phyloP scores from a whole-genome alignment of 2,797 vertebrate species.

The Mormyrus hasselquistii region DNA sequence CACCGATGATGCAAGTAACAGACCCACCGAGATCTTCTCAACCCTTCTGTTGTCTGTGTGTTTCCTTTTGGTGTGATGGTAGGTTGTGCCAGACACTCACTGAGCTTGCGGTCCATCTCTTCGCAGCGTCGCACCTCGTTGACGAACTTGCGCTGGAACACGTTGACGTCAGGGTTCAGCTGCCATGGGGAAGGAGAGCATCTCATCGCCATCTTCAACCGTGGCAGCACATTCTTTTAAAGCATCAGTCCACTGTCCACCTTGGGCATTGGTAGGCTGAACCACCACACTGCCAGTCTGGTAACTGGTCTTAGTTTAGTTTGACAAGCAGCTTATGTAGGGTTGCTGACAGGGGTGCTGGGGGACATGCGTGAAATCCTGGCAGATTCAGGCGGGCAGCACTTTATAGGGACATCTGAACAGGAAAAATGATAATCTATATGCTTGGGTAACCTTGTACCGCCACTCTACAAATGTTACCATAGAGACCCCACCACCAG shows the following conservation, averaged over 20 bases:
- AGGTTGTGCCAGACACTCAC: constrained; percentile 60
- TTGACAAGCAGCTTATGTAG: background rate
- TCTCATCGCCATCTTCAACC: background rate
- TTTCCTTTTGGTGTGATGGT: background rate
- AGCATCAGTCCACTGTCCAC: background rate
- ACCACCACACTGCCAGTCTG: background rate
- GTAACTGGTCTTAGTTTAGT: background rate
- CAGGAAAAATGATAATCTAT: background rate
- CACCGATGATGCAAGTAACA: background rate
- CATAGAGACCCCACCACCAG: background rate
- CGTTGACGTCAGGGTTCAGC: constrained; percentile 94
- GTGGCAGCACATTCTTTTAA: background rate
- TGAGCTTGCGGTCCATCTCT: constrained; percentile 95
- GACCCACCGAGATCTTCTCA: background rate
- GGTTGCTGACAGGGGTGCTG: background rate
- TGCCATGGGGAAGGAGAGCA: constrained; percentile 38
- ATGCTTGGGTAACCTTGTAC: background rate
- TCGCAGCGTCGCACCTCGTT: constrained; percentile 95
- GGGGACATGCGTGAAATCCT: background rate
- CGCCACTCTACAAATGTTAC: background rate
- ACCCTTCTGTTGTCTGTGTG: background rate
- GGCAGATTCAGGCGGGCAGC: background rate
- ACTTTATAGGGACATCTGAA: background rate
- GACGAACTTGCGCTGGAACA: constrained; percentile 97
- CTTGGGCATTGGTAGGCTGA: background rate